phyloP scores from a whole-genome alignment of 2,113 vertebrate genomes.

The Apodemus sylvaticus region DNA sequence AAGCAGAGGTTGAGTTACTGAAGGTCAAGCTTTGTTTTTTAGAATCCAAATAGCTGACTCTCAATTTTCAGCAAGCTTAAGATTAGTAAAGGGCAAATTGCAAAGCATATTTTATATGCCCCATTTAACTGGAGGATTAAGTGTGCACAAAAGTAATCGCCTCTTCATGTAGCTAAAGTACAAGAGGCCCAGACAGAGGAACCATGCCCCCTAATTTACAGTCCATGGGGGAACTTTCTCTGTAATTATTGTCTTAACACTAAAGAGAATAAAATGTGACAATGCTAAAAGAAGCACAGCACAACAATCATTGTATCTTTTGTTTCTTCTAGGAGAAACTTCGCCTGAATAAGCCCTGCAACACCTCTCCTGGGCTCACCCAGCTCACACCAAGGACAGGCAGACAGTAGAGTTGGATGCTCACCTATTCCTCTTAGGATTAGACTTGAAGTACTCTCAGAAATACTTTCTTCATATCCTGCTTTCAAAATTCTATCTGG shows the following conservation, averaged over 20 bases:
- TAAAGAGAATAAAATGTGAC: slow-evolving; percentile 71
- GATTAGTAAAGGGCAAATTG: slow-evolving; percentile 81
- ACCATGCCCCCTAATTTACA: slow-evolving; percentile 29
- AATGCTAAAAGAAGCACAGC: slow-evolving; percentile 63
- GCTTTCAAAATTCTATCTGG: not conserved
- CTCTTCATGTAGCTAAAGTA: slow-evolving; percentile 80
- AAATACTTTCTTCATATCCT: not conserved
- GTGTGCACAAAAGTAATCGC: slow-evolving; percentile 80
- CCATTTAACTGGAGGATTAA: slow-evolving; percentile 82
- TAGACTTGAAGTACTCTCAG: not conserved
- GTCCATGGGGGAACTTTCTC: slow-evolving; percentile 51
- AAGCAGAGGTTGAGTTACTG: slow-evolving; percentile 62
- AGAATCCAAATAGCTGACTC: slow-evolving; percentile 58
- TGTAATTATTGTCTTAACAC: slow-evolving; percentile 76
- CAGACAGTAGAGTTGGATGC: no score
- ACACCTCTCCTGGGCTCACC: not conserved
- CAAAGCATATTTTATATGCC: slow-evolving; percentile 77
- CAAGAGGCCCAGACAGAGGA: slow-evolving; percentile 71
- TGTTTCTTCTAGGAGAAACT: slow-evolving; percentile 48
- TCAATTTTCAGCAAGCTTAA: slow-evolving; percentile 53
- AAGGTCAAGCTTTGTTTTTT: slow-evolving; percentile 49
- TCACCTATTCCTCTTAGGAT: not conserved
- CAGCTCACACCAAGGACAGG: not conserved
- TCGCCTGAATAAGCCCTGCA: not conserved
- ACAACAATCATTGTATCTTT: slow-evolving; percentile 69